phyloP scores from a whole-genome alignment of 2,888 invertebrate genomes.

The Leucoma salicis region DNA sequence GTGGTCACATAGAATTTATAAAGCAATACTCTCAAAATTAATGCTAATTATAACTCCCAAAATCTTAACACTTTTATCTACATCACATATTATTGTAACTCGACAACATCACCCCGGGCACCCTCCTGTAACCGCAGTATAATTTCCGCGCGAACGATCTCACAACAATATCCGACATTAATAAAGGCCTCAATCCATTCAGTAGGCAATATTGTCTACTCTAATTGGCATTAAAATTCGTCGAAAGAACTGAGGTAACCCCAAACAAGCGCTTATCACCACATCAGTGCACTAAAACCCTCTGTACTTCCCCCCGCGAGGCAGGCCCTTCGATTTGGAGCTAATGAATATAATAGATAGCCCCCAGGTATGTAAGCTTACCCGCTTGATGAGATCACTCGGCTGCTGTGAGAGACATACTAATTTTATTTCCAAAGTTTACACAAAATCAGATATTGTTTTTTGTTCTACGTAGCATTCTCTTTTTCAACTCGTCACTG shows the following conservation, averaged over 20 bases:
- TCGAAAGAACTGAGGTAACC: constrained; percentile 70
- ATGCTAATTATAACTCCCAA: neutral
- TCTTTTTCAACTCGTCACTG: too few species aligned
- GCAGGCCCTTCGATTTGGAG: constrained; percentile 33
- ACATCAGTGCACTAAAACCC: constrained; percentile 60
- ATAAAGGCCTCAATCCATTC: constrained; percentile 76
- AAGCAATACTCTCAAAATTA: neutral
- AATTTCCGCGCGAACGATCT: constrained; percentile 58
- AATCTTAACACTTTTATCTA: constrained; percentile 4
- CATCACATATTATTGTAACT: constrained; percentile 11
- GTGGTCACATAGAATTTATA: too few species aligned
- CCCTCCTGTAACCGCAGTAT: constrained; percentile 24
- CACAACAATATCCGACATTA: constrained; percentile 77
- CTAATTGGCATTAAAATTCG: constrained; percentile 77
- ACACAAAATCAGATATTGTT: too few species aligned
- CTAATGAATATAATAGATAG: constrained; percentile 65
- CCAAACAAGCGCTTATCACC: constrained; percentile 74
- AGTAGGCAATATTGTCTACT: constrained; percentile 69
- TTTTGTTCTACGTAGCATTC: too few species aligned
- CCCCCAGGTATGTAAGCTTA: constrained; percentile 64
- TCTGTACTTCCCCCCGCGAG: constrained; percentile 21
- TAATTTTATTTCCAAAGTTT: too few species aligned
- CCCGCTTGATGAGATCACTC: constrained; percentile 30
- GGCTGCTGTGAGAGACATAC: constrained; percentile 8
- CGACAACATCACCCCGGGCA: constrained; percentile 29